These are phyloP conservation scores for Spondyliosoma cantharus DNA, from an alignment of 2,797 vertebrate species.

Conservation along the genomic window DNA sequence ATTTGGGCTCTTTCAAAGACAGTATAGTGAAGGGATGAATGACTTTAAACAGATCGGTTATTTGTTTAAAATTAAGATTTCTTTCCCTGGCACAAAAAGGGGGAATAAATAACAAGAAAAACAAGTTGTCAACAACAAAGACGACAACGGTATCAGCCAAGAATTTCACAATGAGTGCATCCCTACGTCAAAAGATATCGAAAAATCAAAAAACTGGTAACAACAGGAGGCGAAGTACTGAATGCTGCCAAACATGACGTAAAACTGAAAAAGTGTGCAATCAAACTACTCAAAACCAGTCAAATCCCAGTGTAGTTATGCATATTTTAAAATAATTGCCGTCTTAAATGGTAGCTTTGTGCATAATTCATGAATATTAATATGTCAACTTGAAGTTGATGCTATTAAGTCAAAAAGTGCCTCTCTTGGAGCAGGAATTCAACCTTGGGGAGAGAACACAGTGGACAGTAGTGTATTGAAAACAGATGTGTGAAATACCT, in stretches of 20 bases:
- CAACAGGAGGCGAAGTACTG: neutral
- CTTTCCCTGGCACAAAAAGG: too few species aligned
- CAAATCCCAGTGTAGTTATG: neutral
- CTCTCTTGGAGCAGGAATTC: conserved; percentile 65
- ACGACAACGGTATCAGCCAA: too few species aligned
- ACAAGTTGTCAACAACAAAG: too few species aligned
- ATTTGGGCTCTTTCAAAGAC: too few species aligned
- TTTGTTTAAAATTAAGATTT: too few species aligned
- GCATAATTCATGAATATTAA: conserved; percentile 40
- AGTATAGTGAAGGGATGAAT: too few species aligned
- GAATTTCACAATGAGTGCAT: too few species aligned
- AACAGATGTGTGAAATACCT: conserved; percentile 80
- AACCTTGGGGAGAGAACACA: conserved; percentile 70
- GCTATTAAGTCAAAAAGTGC: conserved; percentile 49
- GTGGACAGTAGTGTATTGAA: conserved; percentile 77
- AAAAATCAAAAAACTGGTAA: neutral
- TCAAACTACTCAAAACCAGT: conserved; percentile 2
- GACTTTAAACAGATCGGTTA: too few species aligned
- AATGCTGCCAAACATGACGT: neutral
- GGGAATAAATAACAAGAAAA: too few species aligned
- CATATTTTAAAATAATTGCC: neutral
- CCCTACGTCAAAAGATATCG: too few species aligned
- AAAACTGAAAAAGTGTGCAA: neutral
- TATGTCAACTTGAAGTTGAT: conserved; percentile 52
- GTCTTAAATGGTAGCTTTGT: conserved; percentile 19